Conservation (phyloP, 2,888 invertebrate species). For the Machimus atricapillus region DNA sequence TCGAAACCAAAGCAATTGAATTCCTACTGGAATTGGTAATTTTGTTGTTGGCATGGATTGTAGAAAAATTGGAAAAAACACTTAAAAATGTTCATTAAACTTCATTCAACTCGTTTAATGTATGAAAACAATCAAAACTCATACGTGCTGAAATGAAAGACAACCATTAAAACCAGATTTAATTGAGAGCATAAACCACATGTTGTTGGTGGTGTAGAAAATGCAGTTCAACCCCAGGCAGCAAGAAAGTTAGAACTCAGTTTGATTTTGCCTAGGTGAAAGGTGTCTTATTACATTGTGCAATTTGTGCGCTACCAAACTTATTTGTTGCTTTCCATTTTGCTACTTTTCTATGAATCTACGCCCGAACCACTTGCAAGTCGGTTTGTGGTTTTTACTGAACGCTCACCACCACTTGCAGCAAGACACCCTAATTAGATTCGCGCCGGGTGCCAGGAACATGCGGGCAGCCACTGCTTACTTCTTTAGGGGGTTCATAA, state of each 20-base stretch:
- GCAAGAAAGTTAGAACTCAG: neutral
- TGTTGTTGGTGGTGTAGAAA: neutral
- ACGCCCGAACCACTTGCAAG: neutral
- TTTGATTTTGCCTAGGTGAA: neutral
- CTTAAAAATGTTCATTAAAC: neutral
- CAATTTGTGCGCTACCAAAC: neutral
- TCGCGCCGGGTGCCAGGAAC: conserved; percentile 41
- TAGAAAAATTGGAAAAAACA: no score
- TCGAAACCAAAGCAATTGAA: no score
- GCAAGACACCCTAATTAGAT: conserved; percentile 43
- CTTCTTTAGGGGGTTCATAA: conserved; percentile 39
- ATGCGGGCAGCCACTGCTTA: conserved; percentile 10
- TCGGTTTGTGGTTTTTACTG: conserved; percentile 15
- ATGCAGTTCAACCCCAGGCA: neutral
- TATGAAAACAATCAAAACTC: neutral
- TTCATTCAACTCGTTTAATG: neutral
- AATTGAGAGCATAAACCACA: neutral
- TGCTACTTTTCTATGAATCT: neutral
- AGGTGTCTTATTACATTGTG: conserved; percentile 12
- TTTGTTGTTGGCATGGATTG: no score
- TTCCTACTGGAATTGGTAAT: no score
- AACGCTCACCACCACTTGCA: conserved; percentile 25
- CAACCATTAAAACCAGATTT: neutral
- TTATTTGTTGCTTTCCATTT: conserved; percentile 4
- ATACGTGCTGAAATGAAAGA: neutral